These are phyloP conservation scores for Oligia fasciuncula DNA, from an alignment of 2,888 invertebrate species.

Conservation along the genomic window DNA sequence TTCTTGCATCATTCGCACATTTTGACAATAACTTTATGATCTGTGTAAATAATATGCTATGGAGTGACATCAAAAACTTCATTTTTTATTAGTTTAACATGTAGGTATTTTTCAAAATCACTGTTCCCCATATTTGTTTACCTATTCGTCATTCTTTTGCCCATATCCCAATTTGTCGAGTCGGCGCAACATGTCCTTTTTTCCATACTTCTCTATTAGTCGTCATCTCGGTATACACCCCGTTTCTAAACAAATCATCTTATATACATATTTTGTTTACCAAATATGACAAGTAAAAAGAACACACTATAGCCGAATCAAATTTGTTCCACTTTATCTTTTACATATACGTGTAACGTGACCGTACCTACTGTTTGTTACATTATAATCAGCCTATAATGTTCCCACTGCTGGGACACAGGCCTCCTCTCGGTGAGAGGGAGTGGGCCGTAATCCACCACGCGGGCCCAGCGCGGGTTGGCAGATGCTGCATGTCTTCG, in stretches of 20 bases:
- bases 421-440: no score
- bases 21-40: neutral
- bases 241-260: neutral
- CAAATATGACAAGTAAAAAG: neutral
- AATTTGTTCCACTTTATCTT: slow-evolving; percentile 4
- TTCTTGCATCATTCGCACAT: neutral
- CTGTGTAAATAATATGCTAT: neutral
- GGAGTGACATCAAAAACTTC: neutral
- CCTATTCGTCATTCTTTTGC: no score
- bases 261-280: neutral
- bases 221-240: no score
- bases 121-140: neutral
- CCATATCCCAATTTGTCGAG: no score
- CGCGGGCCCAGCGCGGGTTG: no score
- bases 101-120: neutral
- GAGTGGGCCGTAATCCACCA: no score
- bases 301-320: slow-evolving; percentile 13
- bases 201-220: neutral
- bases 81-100: neutral
- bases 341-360: neutral
- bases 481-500: no score
- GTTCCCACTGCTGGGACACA: no score
- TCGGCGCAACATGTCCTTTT: no score
- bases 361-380: slow-evolving; percentile 5
- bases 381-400: no score